Conservation (phyloP, 2,888 invertebrate genomes). For the Pegoplata infirma region DNA sequence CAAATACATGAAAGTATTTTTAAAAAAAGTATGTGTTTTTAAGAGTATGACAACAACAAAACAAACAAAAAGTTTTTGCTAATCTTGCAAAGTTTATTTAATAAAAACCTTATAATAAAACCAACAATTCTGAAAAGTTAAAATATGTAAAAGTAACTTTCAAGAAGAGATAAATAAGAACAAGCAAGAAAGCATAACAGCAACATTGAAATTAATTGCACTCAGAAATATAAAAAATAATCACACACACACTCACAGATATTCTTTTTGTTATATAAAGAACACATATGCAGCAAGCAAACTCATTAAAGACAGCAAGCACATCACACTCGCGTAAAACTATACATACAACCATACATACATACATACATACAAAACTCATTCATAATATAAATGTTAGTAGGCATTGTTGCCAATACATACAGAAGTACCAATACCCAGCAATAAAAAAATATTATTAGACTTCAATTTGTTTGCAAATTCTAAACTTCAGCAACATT, state of each 20-base stretch:
- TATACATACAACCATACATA: too few species aligned
- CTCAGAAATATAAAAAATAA: constrained; percentile 42
- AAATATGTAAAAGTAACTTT: constrained; percentile 30
- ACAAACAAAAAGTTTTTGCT: constrained; percentile 39
- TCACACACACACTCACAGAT: not conserved
- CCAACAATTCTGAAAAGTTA: constrained; percentile 30
- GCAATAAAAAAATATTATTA: too few species aligned
- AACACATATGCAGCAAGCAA: constrained; percentile 57
- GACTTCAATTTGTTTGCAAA: too few species aligned
- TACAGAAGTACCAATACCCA: not conserved
- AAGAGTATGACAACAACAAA: not conserved
- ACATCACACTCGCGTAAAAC: constrained; percentile 30
- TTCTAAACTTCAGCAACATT: too few species aligned
- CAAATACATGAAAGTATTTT: not conserved
- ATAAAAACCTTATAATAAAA: constrained; percentile 58
- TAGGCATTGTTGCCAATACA: constrained; percentile 51
- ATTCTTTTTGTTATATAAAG: not conserved
- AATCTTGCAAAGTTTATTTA: constrained; percentile 61
- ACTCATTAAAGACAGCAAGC: constrained; percentile 60
- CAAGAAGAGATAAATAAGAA: constrained; percentile 40
- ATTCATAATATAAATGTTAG: not conserved
- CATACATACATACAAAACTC: not conserved
- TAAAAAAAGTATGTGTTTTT: constrained; percentile 23
- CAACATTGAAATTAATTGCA: constrained; percentile 61
- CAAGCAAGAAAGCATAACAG: constrained; percentile 19